Conservation (phyloP, 1,140 invertebrate genomes). For the Achatina immaculata region DNA sequence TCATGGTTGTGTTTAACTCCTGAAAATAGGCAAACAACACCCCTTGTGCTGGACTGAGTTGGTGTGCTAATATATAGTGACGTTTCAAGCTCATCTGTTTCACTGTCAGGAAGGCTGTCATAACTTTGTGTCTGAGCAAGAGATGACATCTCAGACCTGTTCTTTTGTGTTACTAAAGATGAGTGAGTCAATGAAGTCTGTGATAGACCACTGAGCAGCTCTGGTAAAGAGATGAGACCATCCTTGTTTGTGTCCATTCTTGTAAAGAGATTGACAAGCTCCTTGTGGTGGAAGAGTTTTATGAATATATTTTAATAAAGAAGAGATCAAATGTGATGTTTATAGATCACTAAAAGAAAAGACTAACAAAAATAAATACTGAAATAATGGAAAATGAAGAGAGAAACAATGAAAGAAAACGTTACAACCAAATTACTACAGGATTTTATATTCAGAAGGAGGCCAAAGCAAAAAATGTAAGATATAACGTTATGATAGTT, state of each 20-base stretch:
- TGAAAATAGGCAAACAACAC: conserved; percentile 11
- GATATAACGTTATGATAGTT: neutral
- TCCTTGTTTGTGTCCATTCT: conserved; percentile 78
- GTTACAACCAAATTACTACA: neutral
- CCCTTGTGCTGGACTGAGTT: neutral
- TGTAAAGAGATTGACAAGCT: conserved; percentile 79
- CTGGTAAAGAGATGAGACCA: conserved; percentile 78
- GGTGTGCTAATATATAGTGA: neutral
- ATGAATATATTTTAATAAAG: neutral
- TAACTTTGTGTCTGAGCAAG: no score
- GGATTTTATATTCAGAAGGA: neutral
- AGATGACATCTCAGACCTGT: no score
- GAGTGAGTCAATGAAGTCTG: no score
- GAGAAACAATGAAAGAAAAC: neutral
- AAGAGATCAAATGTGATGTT: neutral
- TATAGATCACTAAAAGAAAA: neutral
- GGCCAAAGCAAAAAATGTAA: neutral
- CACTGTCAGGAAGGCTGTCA: neutral
- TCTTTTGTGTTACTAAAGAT: no score
- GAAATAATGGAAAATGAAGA: neutral
- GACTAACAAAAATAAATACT: neutral
- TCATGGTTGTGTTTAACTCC: neutral
- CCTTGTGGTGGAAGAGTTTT: conserved; percentile 60
- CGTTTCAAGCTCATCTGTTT: neutral
- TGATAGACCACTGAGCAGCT: conserved; percentile 76